Evolutionary conservation across 2,113 vertebrate species (phyloP), one percentile per base, ranked within the genome.

Genomic region (Calidris pugnax): DNA sequence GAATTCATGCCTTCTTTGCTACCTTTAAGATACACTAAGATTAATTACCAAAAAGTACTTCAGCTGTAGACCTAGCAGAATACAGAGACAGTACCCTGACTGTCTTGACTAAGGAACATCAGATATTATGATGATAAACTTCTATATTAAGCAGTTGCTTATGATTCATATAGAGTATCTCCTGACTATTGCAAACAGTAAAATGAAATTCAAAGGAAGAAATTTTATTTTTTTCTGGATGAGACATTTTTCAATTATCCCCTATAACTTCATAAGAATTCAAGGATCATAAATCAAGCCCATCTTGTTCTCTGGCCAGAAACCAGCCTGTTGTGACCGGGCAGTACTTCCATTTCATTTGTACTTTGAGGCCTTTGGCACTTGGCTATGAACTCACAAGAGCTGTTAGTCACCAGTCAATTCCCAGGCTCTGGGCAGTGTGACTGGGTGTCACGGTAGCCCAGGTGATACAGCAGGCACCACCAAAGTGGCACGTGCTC

Each of bases 381-480:
- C 48, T 41, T 80, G 55, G 22, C 24, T 76, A 12, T 10, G 27
- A 57, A 45, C n/a, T 81, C 64, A 50, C 24, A 57, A 50, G 39
- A 56, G 20, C 37, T 77, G n/a, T 39, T 51, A 22, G 33, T 45
- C 60, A 63, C 43, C 37, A 88, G 2, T 32, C 5, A 22, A 7
- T 16, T 69, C 55, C 37, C 18, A 43, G 59, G 28, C 51, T 74
- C 41, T 69, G 15, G 50, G 21, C 67, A 76, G 48, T 1, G 1
- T 28, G 39, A 68, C 30, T 3, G 9, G 28, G 1, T 18, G 39
- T 7, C 0, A 0, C 7, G 10, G n/a, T 10, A 57, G 62, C 23
- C 4, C 32, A 30, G 33, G 12, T n/a, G n/a, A 30, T 21, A 30
- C 45, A 19, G 14, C 0, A 0, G 39, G 10, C 7, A 41, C 12